Evolutionary conservation across 2,113 vertebrate genomes (phyloP), one percentile per base, ranked within the genome.

Genomic region (Trinectes maculatus): DNA sequence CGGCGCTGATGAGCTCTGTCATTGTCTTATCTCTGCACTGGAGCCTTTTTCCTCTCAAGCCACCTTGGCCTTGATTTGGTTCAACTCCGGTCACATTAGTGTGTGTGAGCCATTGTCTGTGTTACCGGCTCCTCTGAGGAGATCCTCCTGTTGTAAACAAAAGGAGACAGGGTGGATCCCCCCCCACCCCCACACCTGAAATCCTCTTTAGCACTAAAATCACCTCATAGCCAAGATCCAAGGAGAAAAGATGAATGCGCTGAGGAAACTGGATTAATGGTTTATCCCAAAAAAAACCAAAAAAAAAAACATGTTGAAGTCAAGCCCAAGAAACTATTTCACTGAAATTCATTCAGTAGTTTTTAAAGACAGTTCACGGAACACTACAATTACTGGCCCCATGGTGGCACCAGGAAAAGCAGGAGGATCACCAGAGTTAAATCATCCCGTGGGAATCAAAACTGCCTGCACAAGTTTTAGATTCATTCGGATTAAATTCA

Each of bases 41-140:
- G 53, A 12, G 33, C 33, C 11, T 64, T 57, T 56, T 62, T 39
- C 56, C n/a, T 77, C 54, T 65, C 25, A 42, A 16, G 21, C 33
- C 54, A 40, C 46, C 10, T 47, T 57, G 40, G 37, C 55, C 73
- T 72, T 53, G 53, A 68, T 73, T 73, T 33, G 39, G 28, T 81
- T 74, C 44, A 52, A 21, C 61, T 59, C 25, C 43, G 62, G 58
- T 75, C 64, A 77, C 68, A 68, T 81, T 71, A 56, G 52, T 59
- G 55, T 64, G 63, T 42, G 34, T 57, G 37, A 61, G 24, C 71
- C 26, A 71, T 77, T 70, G 68, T 79, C 65, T 58, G 28, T 24
- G 65, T 44, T 43, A 11, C 3, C 55, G 44, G 31, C 62, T 56
- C 6, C 31, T 69, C 49, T 42, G 8, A 52, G 25, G 28, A 75